Conservation (phyloP, 1,140 invertebrate genomes). For the Pseudachorutes palmiensis region DNA sequence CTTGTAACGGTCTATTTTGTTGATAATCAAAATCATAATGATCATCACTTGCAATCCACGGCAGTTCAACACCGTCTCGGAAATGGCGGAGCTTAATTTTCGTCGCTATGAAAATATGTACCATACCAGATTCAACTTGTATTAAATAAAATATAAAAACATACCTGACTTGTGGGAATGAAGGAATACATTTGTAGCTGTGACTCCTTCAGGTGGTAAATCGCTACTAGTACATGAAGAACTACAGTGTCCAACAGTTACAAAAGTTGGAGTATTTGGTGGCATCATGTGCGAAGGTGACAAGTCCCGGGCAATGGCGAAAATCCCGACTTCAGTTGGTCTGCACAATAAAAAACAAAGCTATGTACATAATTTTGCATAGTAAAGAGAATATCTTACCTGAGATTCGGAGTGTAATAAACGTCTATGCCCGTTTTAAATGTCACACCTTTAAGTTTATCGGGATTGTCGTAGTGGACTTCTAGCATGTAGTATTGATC, state of each 20-base stretch:
- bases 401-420: conserved; percentile 45
- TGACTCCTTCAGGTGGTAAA: conserved; percentile 16
- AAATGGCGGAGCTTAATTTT: conserved; percentile 58
- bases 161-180: conserved; percentile 16
- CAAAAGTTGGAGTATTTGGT: conserved; percentile 6
- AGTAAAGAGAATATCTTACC: conserved; percentile 36
- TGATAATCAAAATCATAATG: conserved; percentile 61
- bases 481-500: conserved; percentile 74
- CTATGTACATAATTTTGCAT: background rate
- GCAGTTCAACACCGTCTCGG: conserved; percentile 51
- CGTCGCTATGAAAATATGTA: conserved; percentile 47
- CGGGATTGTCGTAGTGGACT: conserved; percentile 74
- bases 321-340: background rate
- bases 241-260: conserved; percentile 7
- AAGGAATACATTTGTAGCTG: conserved; percentile 14
- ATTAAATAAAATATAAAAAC: background rate
- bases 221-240: background rate
- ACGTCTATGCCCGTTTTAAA: conserved; percentile 12
- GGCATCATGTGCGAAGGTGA: conserved; percentile 1
- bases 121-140: background rate
- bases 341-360: too few species aligned
- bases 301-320: background rate
- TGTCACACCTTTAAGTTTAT: background rate
- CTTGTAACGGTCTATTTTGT: conserved; percentile 17
- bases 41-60: conserved; percentile 56